These are phyloP conservation scores for Calyptomena viridis DNA, from an alignment of 2,113 vertebrate genomes.

Conservation along the genomic window DNA sequence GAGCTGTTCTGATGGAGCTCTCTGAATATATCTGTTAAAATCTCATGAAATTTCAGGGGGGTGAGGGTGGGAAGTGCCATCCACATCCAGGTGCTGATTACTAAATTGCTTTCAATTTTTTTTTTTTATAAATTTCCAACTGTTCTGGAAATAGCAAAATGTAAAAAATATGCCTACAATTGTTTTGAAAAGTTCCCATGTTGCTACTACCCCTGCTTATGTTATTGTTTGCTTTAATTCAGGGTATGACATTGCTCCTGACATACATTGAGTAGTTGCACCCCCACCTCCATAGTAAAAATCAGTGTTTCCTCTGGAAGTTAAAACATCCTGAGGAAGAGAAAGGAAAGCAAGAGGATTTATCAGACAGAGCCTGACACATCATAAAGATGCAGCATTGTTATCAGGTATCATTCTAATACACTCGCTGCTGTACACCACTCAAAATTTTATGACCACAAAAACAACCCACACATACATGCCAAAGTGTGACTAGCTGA, in stretches of 20 bases:
- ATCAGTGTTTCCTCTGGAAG: constrained; percentile 36
- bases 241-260: neutral
- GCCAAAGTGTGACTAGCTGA: constrained; percentile 50
- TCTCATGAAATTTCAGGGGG: neutral
- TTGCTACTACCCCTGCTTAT: neutral
- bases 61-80: neutral
- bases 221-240: neutral
- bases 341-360: constrained; percentile 47
- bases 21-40: constrained; percentile 19
- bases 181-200: neutral
- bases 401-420: constrained; percentile 68
- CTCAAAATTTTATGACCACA: constrained; percentile 65
- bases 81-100: neutral
- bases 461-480: constrained; percentile 57
- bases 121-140: neutral
- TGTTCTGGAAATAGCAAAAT: neutral
- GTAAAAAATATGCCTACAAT: neutral
- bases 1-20: neutral
- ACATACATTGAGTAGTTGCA: neutral
- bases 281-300: constrained; percentile 1
- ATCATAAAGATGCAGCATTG: constrained; percentile 60
- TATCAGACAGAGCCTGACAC: constrained; percentile 56
- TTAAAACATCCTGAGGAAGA: constrained; percentile 48
- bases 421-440: constrained; percentile 47
- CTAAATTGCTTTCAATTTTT: neutral